A percentile compares a stretch with the other conserved stretches of the same genome.
These are phyloP conservation scores for Apaloderma vittatum DNA, from an alignment of 2,113 vertebrate genomes.

Conservation along the genomic window DNA sequence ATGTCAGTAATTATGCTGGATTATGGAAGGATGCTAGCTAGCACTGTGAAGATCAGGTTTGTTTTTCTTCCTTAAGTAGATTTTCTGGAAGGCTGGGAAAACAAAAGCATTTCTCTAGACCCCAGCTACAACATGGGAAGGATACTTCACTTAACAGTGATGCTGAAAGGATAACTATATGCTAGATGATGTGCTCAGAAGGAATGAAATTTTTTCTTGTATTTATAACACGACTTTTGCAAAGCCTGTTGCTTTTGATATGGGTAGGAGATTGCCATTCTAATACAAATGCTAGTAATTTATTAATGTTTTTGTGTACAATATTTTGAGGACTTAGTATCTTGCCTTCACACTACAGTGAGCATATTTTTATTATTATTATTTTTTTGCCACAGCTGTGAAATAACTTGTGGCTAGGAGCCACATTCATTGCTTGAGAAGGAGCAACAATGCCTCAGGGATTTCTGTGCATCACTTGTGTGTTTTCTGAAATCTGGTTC, in stretches of 20 bases:
- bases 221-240: background rate
- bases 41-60: background rate
- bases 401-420: constrained; percentile 35
- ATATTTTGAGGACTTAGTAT: background rate
- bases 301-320: background rate
- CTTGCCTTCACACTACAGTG: background rate
- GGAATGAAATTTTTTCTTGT: background rate
- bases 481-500: constrained; percentile 40
- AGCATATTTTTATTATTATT: background rate
- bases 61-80: background rate
- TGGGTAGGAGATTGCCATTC: background rate
- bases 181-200: background rate
- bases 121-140: background rate
- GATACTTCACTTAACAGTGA: background rate
- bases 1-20: background rate
- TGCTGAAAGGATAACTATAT: background rate
- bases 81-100: background rate
- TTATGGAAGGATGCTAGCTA: background rate
- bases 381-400: background rate
- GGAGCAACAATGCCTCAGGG: background rate
- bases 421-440: background rate
- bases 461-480: constrained; percentile 25
- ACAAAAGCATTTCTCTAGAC: background rate
- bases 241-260: background rate
- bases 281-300: background rate